A percentile compares a stretch with the other conserved stretches of the same genome.
Evolutionary conservation across 2,113 vertebrate species (phyloP).

Genomic region (Montifringilla adamsi): DNA sequence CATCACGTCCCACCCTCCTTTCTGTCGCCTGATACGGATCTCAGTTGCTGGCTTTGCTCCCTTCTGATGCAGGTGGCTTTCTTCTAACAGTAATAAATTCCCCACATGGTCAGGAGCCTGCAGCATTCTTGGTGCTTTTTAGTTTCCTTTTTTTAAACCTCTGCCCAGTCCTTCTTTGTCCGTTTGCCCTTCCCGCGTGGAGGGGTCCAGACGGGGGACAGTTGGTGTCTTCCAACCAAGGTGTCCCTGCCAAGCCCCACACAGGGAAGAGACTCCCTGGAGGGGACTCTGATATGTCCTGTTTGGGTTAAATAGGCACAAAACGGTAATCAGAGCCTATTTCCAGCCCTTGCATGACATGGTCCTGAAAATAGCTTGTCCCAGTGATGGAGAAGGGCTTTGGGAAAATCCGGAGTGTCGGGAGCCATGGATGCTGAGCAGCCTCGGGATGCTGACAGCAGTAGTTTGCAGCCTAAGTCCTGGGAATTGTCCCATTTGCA

Average conservation of each 20-base stretch:
- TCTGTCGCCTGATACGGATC: neutral
- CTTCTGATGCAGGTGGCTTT: conserved; percentile 29
- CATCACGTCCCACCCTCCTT: neutral
- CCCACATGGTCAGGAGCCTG: neutral
- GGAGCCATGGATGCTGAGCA: neutral
- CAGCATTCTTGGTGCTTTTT: neutral
- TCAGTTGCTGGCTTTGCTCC: neutral
- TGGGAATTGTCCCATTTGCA: neutral
- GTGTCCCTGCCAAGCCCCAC: neutral
- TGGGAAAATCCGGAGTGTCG: rapidly evolving
- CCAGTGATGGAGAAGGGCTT: neutral
- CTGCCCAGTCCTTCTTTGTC: neutral
- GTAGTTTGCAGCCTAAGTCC: neutral
- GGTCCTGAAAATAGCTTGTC: neutral
- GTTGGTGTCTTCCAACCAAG: neutral
- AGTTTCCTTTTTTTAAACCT: neutral
- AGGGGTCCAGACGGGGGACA: neutral
- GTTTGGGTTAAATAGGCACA: neutral
- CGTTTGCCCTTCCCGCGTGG: neutral
- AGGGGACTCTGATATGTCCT: neutral
- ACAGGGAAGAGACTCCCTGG: neutral
- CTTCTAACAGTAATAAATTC: neutral
- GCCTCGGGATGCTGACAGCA: neutral
- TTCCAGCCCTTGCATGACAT: neutral
- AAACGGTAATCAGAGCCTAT: neutral